These are phyloP conservation scores for Idaea aversata DNA, from an alignment of 2,888 invertebrate genomes.

Conservation along the genomic window DNA sequence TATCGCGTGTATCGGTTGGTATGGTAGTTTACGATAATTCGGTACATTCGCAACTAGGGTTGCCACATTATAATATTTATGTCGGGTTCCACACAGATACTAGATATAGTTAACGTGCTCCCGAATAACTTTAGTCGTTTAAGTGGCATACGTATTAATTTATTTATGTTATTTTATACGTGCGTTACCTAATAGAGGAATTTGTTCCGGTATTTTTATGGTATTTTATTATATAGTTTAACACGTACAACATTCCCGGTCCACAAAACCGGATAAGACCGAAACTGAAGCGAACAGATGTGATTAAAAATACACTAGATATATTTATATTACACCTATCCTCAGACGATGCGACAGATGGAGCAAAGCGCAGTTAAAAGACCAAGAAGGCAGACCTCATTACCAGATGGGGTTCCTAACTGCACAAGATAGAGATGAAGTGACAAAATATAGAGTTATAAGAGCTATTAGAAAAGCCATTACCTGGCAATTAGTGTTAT, in stretches of 20 bases:
- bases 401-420: not conserved
- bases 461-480: constrained; percentile 1
- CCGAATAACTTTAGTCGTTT: constrained; percentile 26
- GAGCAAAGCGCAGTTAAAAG: not conserved
- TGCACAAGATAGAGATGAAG: not conserved
- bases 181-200: not conserved
- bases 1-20: constrained; percentile 37
- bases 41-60: constrained; percentile 35
- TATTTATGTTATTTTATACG: constrained; percentile 6
- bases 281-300: too few relatives aligned
- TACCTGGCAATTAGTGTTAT: not conserved
- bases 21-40: constrained; percentile 42
- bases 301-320: not conserved
- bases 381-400: not conserved
- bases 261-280: not conserved
- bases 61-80: constrained; percentile 34
- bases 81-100: constrained; percentile 29
- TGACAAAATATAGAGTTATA: not conserved
- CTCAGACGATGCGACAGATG: not conserved
- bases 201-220: not conserved
- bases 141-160: constrained; percentile 6
- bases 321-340: not conserved
- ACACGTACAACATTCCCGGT: not conserved
- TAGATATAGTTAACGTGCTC: constrained; percentile 27
- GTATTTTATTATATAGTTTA: not conserved